These are phyloP conservation scores for Zosterops hypoxanthus DNA, from an alignment of 2,113 vertebrate genomes.

Conservation along the genomic window DNA sequence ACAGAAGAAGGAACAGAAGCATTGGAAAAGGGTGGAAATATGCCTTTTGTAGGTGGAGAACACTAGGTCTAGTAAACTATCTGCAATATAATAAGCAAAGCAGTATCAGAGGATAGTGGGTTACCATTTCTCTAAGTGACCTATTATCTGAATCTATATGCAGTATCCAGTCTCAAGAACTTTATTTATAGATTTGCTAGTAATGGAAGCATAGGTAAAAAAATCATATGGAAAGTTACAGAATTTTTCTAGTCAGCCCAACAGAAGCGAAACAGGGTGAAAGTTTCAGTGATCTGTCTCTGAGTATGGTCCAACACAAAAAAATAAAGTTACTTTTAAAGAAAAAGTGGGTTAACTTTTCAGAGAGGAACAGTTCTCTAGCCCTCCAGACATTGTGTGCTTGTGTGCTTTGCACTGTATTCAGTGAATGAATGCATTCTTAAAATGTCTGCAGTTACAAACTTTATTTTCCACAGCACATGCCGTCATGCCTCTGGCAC, in stretches of 20 bases:
- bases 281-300: background rate
- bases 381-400: background rate
- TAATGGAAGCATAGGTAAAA: background rate
- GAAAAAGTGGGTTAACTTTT: background rate
- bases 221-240: background rate
- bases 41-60: background rate
- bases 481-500: background rate
- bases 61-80: background rate
- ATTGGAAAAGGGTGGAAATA: background rate
- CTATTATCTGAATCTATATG: background rate
- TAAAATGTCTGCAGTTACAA: background rate
- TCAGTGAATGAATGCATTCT: constrained; percentile 6
- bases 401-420: background rate
- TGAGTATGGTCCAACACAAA: background rate
- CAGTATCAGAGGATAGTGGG: background rate
- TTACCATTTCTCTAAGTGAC: background rate
- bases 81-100: background rate
- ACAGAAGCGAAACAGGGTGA: background rate
- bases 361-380: background rate
- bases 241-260: background rate
- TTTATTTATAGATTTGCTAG: background rate
- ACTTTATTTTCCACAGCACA: background rate
- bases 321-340: background rate
- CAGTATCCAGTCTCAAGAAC: background rate
- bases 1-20: background rate